Base-by-base conservation (phyloP, 1,140 invertebrate species). In the Archivesica marissinica region DNA sequence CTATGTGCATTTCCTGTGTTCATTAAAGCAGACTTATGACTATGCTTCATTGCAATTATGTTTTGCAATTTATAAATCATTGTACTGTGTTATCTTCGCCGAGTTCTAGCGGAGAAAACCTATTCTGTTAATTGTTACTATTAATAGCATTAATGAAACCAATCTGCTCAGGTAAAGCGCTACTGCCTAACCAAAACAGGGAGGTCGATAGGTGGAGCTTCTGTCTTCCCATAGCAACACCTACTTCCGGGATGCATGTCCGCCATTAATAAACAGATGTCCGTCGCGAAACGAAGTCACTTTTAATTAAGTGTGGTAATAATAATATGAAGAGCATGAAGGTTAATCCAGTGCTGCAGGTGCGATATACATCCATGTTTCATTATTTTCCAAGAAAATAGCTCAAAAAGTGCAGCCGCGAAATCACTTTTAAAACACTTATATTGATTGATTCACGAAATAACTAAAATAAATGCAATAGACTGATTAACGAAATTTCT, bases 171-270 rank as follows among this genome's bases (percentile, higher is more conserved):
- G 50, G 64, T 50, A 66, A 52, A 82, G 6, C 64, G n/a, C 20
- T 41, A 35, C 50, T 54, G 72, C 68, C 23, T 72, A 41, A 54
- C 78, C 78, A 66, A 82, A 72, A 72, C 68, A 82, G 79, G 79
- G 79, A 82, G 74, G 68, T 74, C 79, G 52, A 39, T 30, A 54
- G 79, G 68, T 82, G 79, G 79, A 61, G 64, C 79, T 72, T 35
- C 38, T 70, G 23, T 68, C 30, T 47, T 30, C 33, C 50, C 79
- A 82, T 82, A 56, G 66, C 41, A 72, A 82, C 79, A 54, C 20
- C 20, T 38, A 82, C 64, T 82, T 82, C 79, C 79, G 35, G 79
- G 47, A 54, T 54, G n/a, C 68, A 64, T 23, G 56, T 61, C 52
- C 54, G 54, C 76, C 66, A 70, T 70, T 70, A 44, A 70, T 70